Evolutionary conservation across 1,140 invertebrate genomes (phyloP).

Genomic region (Coenobita brevimanus): DNA sequence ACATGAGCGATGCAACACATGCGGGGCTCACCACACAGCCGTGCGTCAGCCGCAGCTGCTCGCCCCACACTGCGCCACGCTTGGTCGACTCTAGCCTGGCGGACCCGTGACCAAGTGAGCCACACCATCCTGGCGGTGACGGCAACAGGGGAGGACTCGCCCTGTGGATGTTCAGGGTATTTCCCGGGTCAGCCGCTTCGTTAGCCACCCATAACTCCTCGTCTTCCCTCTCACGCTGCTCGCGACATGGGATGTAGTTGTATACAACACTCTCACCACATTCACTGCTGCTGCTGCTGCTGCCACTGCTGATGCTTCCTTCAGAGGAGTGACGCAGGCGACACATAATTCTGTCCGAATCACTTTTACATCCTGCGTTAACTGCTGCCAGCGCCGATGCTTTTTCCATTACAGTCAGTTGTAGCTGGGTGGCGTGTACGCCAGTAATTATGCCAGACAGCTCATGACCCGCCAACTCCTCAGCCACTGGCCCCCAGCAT

Average conservation of each 20-base stretch:
- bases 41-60: constrained; percentile 28
- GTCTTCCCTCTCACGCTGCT: constrained; percentile 61
- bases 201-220: constrained; percentile 68
- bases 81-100: neutral
- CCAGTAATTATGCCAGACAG: neutral
- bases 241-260: constrained; percentile 45
- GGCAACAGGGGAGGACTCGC: constrained; percentile 29
- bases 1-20: constrained; percentile 44
- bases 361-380: too few relatives aligned
- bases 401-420: neutral
- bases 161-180: neutral
- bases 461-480: neutral
- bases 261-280: constrained; percentile 42
- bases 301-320: constrained; percentile 25
- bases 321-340: constrained; percentile 22
- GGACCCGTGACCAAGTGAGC: constrained; percentile 25
- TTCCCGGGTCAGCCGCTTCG: constrained; percentile 50
- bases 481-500: neutral
- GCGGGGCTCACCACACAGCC: constrained; percentile 5
- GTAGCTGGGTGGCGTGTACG: neutral
- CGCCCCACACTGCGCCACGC: constrained; percentile 46
- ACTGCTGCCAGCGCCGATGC: too few relatives aligned
- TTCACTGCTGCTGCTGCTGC: constrained; percentile 41
- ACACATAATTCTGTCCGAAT: neutral
- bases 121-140: constrained; percentile 24